A percentile compares a stretch with the other conserved stretches of the same genome.
Evolutionary conservation across 1,140 invertebrate species (phyloP).

Genomic region (Bombus huntii): DNA sequence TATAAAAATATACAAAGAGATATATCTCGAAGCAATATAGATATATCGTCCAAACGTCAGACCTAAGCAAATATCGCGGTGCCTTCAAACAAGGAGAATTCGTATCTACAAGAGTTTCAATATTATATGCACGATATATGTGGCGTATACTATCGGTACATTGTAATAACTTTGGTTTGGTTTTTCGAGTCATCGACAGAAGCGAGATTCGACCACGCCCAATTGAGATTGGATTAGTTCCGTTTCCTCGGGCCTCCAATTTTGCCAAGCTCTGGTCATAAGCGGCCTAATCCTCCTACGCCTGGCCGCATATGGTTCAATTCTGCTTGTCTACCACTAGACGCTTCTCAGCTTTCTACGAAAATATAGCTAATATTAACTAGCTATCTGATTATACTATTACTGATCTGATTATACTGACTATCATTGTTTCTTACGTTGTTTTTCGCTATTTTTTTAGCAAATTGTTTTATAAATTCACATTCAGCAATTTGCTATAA

Average conservation of each 20-base stretch:
- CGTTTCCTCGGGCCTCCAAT: background rate
- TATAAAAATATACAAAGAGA: background rate
- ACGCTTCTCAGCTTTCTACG: background rate
- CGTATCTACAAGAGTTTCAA: background rate
- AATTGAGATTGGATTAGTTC: background rate
- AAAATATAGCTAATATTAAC: background rate
- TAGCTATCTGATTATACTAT: background rate
- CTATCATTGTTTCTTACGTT: background rate
- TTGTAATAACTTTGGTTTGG: too few relatives aligned
- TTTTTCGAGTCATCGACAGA: background rate
- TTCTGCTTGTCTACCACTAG: background rate
- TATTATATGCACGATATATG: background rate
- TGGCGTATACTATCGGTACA: background rate
- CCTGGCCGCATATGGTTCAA: conserved; percentile 6
- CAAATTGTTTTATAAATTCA: background rate
- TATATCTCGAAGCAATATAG: background rate
- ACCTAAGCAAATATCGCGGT: conserved; percentile 16
- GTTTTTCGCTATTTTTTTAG: too few relatives aligned
- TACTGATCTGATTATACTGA: background rate
- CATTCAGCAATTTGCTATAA: too few relatives aligned
- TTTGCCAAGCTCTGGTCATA: background rate
- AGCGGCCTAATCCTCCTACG: conserved; percentile 1
- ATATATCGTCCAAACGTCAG: background rate
- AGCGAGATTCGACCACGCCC: background rate
- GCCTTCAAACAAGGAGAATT: background rate